Percentiles rank a stretch among this genome's conserved stretches.
Conservation (phyloP, 2,888 invertebrate genomes). For the Lasioglossum figueresi region DNA sequence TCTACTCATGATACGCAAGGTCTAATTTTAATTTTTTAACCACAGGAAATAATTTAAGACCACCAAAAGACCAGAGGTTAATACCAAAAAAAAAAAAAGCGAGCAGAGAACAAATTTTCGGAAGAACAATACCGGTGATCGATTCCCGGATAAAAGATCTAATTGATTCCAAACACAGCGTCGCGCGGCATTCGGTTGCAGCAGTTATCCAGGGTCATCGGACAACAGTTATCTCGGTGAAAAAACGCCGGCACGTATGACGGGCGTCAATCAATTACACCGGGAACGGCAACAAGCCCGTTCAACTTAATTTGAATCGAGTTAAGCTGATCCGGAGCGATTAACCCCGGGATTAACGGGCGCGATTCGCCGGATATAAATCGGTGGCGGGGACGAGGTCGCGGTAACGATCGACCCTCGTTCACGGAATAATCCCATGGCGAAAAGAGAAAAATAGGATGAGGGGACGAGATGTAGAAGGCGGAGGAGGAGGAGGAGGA, state of each 20-base stretch:
- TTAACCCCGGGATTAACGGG: conserved; percentile 51
- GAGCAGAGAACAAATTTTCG: too few species aligned
- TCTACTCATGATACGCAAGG: too few species aligned
- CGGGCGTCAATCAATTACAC: conserved; percentile 19
- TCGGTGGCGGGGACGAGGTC: conserved; percentile 12
- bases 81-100: too few species aligned
- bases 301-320: conserved; percentile 31
- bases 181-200: neutral
- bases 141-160: too few species aligned
- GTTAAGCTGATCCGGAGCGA: conserved; percentile 38
- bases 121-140: too few species aligned
- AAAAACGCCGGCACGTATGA: neutral
- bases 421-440: conserved; percentile 13
- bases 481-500: neutral
- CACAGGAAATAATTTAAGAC: too few species aligned
- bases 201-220: neutral
- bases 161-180: too few species aligned
- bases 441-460: neutral
- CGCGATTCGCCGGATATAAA: conserved; percentile 30
- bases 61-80: too few species aligned
- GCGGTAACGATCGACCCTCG: conserved; percentile 30
- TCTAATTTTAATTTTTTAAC: too few species aligned
- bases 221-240: neutral
- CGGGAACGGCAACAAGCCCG: neutral
- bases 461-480: neutral